Evolutionary conservation across 2,888 invertebrate species (phyloP), one percentile per base, ranked within the genome.

Genomic region (Drosophila tanythrix): DNA sequence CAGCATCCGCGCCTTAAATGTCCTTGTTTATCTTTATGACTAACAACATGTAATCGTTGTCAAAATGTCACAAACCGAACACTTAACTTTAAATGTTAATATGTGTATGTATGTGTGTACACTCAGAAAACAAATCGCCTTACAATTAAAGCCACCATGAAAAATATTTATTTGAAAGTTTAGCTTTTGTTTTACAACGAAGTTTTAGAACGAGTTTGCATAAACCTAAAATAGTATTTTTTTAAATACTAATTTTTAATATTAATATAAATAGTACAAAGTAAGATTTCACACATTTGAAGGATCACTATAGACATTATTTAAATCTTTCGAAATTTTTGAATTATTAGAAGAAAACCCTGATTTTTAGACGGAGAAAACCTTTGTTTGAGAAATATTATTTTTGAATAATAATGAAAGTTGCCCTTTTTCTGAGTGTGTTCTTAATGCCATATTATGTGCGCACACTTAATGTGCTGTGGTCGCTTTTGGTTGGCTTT

Each of bases 1-100:
- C 29, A 56, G 13, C 27, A 43, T 29, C 29, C 6, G 51, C 18
- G 27, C 13, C 27, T 3, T 4, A 51, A 27, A 51, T 18, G 51
- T 18, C 27, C 13, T 29, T 46, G 2, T 48, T 48, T 46, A 27
- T 61, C 48, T n/a, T 51, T 57, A 60, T 56, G 4, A 33, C 36
- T 50, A 40, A 63, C n/a, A 67, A 31, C 36, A 43, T 35, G 29
- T 31, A 8, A 25, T 25, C 50, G 27, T n/a, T 50, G 52, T n/a
- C 36, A 29, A 71, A 67, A 50, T 59, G 58, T 59, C 33, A 53
- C 58, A 48, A 63, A 46, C 50, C 67, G 33, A 76, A 77, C 40
- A 77, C 46, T 62, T 71, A 51, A 58, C 66, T 55, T 63, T 35
- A 67, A 67, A 55, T 46, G 25, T 25, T 46, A 15, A 4, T 25